A percentile compares a stretch with the other conserved stretches of the same genome.
phyloP scores from a whole-genome alignment of 2,113 vertebrate species.

The Anolis carolinensis region DNA sequence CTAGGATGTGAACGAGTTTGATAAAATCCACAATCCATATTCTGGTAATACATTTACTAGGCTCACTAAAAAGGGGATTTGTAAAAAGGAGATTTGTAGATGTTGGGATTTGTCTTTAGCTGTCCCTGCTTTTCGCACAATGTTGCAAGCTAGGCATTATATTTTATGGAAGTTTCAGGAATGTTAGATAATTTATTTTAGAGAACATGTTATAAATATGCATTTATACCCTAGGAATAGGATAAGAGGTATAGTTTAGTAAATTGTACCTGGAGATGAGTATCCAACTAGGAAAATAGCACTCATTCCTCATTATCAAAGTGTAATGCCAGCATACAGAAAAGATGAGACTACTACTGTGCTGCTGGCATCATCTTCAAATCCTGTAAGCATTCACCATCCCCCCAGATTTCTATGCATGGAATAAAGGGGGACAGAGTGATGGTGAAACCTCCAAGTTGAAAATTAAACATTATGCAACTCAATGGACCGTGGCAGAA shows the following conservation, averaged over 20 bases:
- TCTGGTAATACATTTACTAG: neutral
- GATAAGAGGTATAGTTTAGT: neutral
- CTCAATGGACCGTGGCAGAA: too few relatives aligned
- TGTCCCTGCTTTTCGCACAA: too few relatives aligned
- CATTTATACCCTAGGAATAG: neutral
- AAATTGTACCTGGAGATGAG: neutral
- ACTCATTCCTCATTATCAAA: neutral
- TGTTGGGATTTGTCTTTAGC: too few relatives aligned
- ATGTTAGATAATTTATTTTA: neutral
- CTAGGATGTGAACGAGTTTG: constrained; percentile 20
- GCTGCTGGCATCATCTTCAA: neutral
- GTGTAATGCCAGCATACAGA: neutral
- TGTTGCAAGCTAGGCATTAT: too few relatives aligned
- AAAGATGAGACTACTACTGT: neutral
- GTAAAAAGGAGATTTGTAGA: too few relatives aligned
- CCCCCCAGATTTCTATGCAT: too few relatives aligned
- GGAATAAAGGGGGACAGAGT: too few relatives aligned
- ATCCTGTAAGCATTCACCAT: too few relatives aligned
- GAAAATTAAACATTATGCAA: too few relatives aligned
- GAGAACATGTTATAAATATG: neutral
- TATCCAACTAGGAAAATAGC: neutral
- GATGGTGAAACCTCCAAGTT: too few relatives aligned
- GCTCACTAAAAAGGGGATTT: too few relatives aligned
- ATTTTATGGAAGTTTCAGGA: too few relatives aligned
- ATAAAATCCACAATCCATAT: neutral